Conservation (phyloP, 2,113 vertebrate species). For the Mugil cephalus region DNA sequence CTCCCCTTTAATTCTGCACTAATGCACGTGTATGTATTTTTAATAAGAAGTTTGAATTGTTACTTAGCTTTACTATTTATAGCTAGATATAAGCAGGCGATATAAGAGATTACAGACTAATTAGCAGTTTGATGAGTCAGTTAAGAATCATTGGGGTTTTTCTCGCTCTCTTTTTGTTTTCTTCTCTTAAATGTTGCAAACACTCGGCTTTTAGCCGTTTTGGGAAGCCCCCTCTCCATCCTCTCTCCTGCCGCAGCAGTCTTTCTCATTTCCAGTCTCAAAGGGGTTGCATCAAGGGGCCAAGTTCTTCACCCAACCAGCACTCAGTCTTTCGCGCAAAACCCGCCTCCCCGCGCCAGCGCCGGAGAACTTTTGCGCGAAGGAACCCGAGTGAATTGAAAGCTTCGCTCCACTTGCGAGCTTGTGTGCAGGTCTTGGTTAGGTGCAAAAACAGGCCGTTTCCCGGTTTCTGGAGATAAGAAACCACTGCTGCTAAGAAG, state of each 20-base stretch:
- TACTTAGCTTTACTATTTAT: slow-evolving; percentile 18
- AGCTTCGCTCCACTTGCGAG: slow-evolving; percentile 30
- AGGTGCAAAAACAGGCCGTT: slow-evolving; percentile 85
- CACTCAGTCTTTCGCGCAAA: slow-evolving; percentile 80
- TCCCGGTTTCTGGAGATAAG: slow-evolving; percentile 85
- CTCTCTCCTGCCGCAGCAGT: slow-evolving; percentile 66
- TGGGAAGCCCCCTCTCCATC: slow-evolving; percentile 64
- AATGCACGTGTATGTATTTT: slow-evolving; percentile 48
- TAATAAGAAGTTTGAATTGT: slow-evolving; percentile 19
- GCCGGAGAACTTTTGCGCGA: slow-evolving; percentile 74
- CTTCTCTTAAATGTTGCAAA: not conserved
- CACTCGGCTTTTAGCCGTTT: slow-evolving; percentile 41
- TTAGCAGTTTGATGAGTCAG: slow-evolving; percentile 29
- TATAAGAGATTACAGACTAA: slow-evolving; percentile 1
- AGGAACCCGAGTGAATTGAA: slow-evolving; percentile 66
- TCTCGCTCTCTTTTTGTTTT: not conserved
- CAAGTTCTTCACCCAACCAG: slow-evolving; percentile 84
- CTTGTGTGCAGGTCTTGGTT: slow-evolving; percentile 74
- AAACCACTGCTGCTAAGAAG: slow-evolving; percentile 73
- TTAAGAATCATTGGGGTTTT: slow-evolving; percentile 4
- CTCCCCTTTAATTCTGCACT: slow-evolving; percentile 48
- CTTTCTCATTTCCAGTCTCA: slow-evolving; percentile 83
- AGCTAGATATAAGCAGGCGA: slow-evolving; percentile 24
- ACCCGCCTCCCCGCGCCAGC: slow-evolving; percentile 47
- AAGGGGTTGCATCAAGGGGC: slow-evolving; percentile 87